These are phyloP conservation scores for Zaprionus kolodkinae DNA, from an alignment of 1,140 invertebrate species.

Conservation along the genomic window DNA sequence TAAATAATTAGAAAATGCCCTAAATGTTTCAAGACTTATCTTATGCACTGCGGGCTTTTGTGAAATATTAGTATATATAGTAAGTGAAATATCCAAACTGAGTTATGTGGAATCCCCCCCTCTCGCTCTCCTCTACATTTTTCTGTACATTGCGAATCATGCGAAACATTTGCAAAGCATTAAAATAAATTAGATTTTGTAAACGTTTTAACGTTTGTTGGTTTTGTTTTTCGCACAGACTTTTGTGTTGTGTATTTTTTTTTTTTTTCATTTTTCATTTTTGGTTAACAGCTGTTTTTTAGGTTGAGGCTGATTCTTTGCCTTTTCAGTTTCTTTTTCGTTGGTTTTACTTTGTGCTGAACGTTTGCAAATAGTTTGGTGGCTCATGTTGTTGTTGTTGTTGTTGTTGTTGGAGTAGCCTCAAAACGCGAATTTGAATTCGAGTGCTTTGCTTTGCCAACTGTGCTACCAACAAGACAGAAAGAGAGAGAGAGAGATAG, in stretches of 20 bases:
- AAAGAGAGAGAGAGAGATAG: background rate
- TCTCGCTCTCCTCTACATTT: background rate
- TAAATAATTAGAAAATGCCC: background rate
- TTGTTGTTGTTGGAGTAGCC: conserved; percentile 48
- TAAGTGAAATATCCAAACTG: background rate
- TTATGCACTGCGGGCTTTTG: background rate
- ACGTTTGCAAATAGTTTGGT: conserved; percentile 19
- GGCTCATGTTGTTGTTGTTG: conserved; percentile 20
- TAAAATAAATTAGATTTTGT: conserved; percentile 59
- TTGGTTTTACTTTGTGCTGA: conserved; percentile 32
- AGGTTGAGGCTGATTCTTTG: conserved; percentile 74
- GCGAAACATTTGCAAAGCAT: conserved; percentile 63
- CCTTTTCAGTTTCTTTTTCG: conserved; percentile 39
- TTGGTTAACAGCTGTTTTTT: conserved; percentile 71
- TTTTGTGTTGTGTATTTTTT: background rate
- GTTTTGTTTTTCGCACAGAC: too few relatives aligned
- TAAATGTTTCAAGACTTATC: background rate
- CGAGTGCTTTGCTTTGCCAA: conserved; percentile 25
- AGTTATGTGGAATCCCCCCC: background rate
- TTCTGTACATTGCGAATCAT: background rate
- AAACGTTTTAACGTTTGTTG: background rate
- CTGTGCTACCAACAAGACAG: background rate
- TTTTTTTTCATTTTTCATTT: conserved; percentile 8
- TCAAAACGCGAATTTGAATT: conserved; percentile 62
- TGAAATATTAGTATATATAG: background rate